Evolutionary conservation across 2,113 vertebrate species (phyloP).

Genomic region (Pygoscelis adeliae): DNA sequence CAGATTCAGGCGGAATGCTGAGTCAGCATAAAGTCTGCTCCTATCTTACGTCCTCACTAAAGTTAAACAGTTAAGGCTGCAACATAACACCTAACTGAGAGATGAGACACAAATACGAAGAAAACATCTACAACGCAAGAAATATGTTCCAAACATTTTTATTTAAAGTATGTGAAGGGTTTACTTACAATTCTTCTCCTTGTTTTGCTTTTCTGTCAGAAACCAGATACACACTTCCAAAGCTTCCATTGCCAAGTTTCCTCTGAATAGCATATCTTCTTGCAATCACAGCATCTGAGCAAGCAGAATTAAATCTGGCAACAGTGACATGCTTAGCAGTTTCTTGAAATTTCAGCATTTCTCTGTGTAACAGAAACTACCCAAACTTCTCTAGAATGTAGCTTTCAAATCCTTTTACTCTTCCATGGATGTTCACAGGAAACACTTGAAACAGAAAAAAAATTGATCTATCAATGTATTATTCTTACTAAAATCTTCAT

Average conservation of each 20-base stretch:
- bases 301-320: constrained; percentile 17
- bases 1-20: not conserved
- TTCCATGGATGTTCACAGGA: not conserved
- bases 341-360: constrained; percentile 85
- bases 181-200: constrained; percentile 84
- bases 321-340: constrained; percentile 6
- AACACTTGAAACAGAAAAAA: constrained; percentile 22
- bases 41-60: not conserved
- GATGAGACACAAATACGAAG: not conserved
- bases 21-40: not conserved
- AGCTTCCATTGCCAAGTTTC: constrained; percentile 85
- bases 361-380: not conserved
- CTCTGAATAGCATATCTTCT: constrained; percentile 76
- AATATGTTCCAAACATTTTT: not conserved
- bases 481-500: not conserved
- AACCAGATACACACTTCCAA: constrained; percentile 85
- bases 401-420: not conserved
- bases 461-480: not conserved
- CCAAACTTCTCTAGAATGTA: not conserved
- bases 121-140: not conserved
- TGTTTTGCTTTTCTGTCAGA: constrained; percentile 79
- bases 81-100: not conserved
- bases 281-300: constrained; percentile 68
- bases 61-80: not conserved
- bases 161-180: not conserved